phyloP scores from a whole-genome alignment of 2,888 invertebrate species.

The Agrilus biguttatus region DNA sequence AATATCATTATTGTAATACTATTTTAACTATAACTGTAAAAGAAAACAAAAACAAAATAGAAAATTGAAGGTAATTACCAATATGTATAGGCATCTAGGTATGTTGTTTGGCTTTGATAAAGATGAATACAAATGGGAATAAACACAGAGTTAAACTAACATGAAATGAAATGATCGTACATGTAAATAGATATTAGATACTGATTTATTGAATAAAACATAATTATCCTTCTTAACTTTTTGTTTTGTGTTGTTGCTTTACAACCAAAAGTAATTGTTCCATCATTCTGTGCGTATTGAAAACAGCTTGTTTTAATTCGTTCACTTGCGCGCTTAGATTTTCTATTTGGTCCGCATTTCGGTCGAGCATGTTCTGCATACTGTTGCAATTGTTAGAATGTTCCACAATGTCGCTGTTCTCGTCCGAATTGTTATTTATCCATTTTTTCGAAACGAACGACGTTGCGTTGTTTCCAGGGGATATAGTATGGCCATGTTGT shows the following conservation, averaged over 20 bases:
- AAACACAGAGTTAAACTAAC: too few relatives aligned
- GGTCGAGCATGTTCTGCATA: constrained; percentile 50
- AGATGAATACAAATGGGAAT: too few relatives aligned
- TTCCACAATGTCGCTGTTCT: constrained; percentile 22
- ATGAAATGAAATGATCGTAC: too few relatives aligned
- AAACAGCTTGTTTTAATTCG: constrained; percentile 43
- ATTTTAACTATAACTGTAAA: too few relatives aligned
- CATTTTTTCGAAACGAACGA: constrained; percentile 48
- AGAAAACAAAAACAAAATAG: too few relatives aligned
- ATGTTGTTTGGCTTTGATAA: too few relatives aligned
- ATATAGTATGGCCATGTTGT: constrained; percentile 51
- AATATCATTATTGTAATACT: too few relatives aligned
- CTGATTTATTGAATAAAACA: not conserved
- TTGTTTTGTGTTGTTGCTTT: constrained; percentile 14
- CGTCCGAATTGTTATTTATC: constrained; percentile 43
- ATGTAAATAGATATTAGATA: too few relatives aligned
- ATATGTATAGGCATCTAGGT: too few relatives aligned
- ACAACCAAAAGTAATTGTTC: constrained; percentile 24
- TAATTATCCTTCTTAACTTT: constrained; percentile 6
- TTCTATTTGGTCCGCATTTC: constrained; percentile 52
- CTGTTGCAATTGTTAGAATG: constrained; percentile 37
- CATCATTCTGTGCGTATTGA: constrained; percentile 31
- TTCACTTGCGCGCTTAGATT: constrained; percentile 51
- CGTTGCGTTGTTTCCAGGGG: constrained; percentile 46
- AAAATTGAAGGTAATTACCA: too few relatives aligned